A percentile compares a stretch with the other conserved stretches of the same genome.
These are phyloP conservation scores for Catharus minimus DNA, from an alignment of 2,113 vertebrate genomes.

Conservation along the genomic window DNA sequence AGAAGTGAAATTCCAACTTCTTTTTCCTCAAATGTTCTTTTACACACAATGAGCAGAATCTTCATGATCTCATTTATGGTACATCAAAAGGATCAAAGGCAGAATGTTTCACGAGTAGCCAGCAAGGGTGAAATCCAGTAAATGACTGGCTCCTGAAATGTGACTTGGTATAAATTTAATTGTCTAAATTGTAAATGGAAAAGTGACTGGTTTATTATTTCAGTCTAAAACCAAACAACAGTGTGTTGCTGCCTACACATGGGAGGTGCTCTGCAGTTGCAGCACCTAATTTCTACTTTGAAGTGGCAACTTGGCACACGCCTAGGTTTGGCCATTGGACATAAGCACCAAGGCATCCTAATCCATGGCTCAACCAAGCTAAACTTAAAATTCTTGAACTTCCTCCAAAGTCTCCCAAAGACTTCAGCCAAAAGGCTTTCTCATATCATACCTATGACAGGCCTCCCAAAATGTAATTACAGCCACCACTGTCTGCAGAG, in stretches of 20 bases:
- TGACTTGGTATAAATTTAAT: neutral
- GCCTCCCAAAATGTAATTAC: neutral
- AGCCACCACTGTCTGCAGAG: neutral
- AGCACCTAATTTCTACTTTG: neutral
- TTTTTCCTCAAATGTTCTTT: neutral
- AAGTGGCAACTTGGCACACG: neutral
- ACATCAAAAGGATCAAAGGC: neutral
- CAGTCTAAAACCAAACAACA: neutral
- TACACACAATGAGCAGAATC: neutral
- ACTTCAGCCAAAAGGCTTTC: neutral
- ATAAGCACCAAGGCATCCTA: neutral
- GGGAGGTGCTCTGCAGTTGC: slow-evolving; percentile 16
- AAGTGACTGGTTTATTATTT: neutral
- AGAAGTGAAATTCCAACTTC: neutral
- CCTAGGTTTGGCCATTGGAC: neutral
- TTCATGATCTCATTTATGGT: neutral
- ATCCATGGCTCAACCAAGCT: neutral
- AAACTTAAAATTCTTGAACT: neutral
- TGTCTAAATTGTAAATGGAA: neutral
- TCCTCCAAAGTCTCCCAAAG: neutral
- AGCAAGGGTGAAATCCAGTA: neutral
- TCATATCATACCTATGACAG: neutral
- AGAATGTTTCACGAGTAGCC: neutral
- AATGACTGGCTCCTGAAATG: neutral
- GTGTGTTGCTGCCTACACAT: neutral